Evolutionary conservation across 2,113 vertebrate genomes (phyloP).

Genomic region (Dasyprocta punctata): DNA sequence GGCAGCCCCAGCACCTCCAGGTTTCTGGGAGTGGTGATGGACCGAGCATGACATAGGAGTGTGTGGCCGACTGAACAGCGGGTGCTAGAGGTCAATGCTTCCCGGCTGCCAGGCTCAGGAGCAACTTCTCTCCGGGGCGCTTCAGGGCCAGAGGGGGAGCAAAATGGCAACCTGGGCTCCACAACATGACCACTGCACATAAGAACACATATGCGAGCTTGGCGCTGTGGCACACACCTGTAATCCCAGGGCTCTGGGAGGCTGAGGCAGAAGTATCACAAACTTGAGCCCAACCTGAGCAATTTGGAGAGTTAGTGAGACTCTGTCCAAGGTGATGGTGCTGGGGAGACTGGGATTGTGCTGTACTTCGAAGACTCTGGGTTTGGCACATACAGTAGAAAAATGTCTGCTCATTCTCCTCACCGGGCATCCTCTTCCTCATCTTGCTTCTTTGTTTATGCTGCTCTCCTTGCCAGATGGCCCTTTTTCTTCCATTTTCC

Average conservation of each 20-base stretch:
- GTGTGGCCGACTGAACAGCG: not conserved
- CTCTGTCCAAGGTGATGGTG: not conserved
- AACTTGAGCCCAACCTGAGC: not conserved
- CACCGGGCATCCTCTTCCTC: not conserved
- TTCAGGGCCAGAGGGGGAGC: not conserved
- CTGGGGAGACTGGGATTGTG: not conserved
- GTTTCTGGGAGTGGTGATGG: not conserved
- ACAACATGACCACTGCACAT: not conserved
- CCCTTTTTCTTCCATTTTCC: not conserved
- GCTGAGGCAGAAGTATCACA: not conserved
- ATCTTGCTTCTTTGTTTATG: not conserved
- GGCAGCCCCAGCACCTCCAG: not conserved
- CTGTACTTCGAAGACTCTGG: not conserved
- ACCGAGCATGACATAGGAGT: not conserved
- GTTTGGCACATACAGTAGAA: not conserved
- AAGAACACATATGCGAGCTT: not conserved
- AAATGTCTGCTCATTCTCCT: not conserved
- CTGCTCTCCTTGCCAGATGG: not conserved
- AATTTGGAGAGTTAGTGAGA: not conserved
- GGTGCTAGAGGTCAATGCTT: not conserved
- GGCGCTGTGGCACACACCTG: not conserved
- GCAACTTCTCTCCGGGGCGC: not conserved
- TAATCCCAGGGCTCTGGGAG: not conserved
- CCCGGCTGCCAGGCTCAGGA: fast-evolving
- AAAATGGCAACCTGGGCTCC: not conserved